These are phyloP conservation scores for Oreonectes daqikongensis DNA, from an alignment of 2,797 vertebrate genomes.

Conservation along the genomic window DNA sequence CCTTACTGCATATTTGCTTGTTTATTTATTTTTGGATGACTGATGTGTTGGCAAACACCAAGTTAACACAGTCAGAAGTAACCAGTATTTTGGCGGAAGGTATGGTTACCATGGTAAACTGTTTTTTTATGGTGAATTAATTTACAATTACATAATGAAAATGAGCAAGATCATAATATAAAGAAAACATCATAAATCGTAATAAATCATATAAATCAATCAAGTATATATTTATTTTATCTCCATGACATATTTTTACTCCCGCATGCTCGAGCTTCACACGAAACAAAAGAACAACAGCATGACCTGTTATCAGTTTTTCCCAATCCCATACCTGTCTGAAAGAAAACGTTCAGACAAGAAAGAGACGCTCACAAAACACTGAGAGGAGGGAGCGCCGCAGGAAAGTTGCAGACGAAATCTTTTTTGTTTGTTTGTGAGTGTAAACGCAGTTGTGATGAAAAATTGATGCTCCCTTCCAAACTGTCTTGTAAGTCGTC, in stretches of 20 bases:
- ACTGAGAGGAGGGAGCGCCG: conserved; percentile 48
- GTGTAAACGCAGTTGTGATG: conserved; percentile 64
- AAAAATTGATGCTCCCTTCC: conserved; percentile 63
- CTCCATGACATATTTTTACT: conserved; percentile 35
- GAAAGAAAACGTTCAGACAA: conserved; percentile 46
- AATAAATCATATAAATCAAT: too few relatives aligned
- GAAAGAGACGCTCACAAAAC: conserved; percentile 43
- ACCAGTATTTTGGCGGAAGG: background rate
- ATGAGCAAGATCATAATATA: background rate
- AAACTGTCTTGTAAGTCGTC: conserved; percentile 65
- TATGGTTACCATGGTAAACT: background rate
- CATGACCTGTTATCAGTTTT: conserved; percentile 43
- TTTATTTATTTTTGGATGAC: background rate
- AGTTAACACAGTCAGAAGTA: background rate
- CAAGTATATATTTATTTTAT: conserved; percentile 23
- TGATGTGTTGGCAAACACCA: background rate
- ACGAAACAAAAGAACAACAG: conserved; percentile 35
- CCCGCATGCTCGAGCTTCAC: conserved; percentile 39
- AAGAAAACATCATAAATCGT: conserved; percentile 46
- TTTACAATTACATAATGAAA: conserved; percentile 22
- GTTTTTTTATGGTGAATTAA: background rate
- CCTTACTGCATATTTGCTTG: background rate
- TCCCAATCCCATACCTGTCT: conserved; percentile 53
- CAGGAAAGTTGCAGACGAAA: conserved; percentile 58
- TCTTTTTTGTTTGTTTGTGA: conserved; percentile 62